phyloP scores from a whole-genome alignment of 2,113 vertebrate genomes.

The Labeo catla region DNA sequence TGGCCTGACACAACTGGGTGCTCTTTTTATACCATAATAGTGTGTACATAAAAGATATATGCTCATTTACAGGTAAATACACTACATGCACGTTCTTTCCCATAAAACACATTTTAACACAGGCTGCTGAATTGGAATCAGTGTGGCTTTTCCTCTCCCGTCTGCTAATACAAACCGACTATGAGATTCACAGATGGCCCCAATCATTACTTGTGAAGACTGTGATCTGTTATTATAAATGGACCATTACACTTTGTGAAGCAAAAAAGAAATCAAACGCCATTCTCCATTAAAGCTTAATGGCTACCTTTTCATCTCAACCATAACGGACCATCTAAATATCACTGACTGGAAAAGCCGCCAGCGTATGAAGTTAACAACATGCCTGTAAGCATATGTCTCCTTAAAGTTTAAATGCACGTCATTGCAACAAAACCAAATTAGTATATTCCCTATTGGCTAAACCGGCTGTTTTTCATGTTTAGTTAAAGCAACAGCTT shows the following conservation, averaged over 20 bases:
- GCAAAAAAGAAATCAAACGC: constrained; percentile 61
- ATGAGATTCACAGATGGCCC: constrained; percentile 67
- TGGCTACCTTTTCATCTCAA: constrained; percentile 69
- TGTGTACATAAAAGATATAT: neutral
- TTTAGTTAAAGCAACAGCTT: neutral
- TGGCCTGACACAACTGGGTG: neutral
- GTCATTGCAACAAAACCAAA: constrained; percentile 68
- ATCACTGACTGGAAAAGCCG: constrained; percentile 64
- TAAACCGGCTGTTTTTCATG: constrained; percentile 25
- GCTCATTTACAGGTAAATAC: constrained; percentile 2
- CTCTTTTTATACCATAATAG: neutral
- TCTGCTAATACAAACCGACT: constrained; percentile 64
- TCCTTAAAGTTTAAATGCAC: constrained; percentile 51
- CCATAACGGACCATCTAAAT: constrained; percentile 69
- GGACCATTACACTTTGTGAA: constrained; percentile 64
- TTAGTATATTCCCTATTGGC: constrained; percentile 5
- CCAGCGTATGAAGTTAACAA: constrained; percentile 27
- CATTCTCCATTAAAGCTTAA: constrained; percentile 68
- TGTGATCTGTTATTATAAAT: constrained; percentile 68
- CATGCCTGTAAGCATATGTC: constrained; percentile 3
- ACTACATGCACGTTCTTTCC: neutral
- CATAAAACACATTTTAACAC: constrained; percentile 43
- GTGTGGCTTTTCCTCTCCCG: constrained; percentile 55
- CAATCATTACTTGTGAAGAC: constrained; percentile 71
- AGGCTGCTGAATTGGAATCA: constrained; percentile 39